Evolutionary conservation across 2,113 vertebrate species (phyloP).

Genomic region (Spea multiplicata): DNA sequence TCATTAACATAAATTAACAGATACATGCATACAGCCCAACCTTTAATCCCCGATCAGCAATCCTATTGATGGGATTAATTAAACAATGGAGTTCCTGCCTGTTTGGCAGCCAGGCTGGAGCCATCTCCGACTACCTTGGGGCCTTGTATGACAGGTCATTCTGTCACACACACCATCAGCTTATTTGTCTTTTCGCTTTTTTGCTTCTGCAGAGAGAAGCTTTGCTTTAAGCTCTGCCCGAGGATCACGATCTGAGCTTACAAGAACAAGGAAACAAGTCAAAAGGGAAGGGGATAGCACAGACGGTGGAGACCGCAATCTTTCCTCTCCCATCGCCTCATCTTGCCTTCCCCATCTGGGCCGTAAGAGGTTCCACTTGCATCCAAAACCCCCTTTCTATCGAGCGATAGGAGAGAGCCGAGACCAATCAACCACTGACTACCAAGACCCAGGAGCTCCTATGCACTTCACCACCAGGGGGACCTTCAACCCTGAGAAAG

Average conservation of each 20-base stretch:
- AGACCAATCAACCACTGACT: slow-evolving; percentile 49
- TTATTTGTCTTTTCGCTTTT: slow-evolving; percentile 6
- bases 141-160: no score
- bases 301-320: slow-evolving; percentile 64
- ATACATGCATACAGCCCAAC: no score
- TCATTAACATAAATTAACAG: no score
- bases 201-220: slow-evolving; percentile 71
- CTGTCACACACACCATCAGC: no score
- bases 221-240: slow-evolving; percentile 61
- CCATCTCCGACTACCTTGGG: no score
- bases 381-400: slow-evolving; percentile 80
- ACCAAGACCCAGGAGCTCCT: slow-evolving; percentile 67
- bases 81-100: no score
- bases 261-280: slow-evolving; percentile 64
- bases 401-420: slow-evolving; percentile 55
- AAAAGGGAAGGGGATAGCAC: slow-evolving; percentile 70
- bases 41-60: no score
- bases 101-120: no score
- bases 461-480: slow-evolving; percentile 86
- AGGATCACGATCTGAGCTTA: slow-evolving; percentile 68
- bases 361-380: slow-evolving; percentile 80
- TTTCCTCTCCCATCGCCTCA: slow-evolving; percentile 68
- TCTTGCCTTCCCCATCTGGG: slow-evolving; percentile 70
- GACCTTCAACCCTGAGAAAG: slow-evolving; percentile 90
- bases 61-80: no score